Base-by-base conservation (phyloP, 2,888 invertebrate species). In the Bimastos eiseni region DNA sequence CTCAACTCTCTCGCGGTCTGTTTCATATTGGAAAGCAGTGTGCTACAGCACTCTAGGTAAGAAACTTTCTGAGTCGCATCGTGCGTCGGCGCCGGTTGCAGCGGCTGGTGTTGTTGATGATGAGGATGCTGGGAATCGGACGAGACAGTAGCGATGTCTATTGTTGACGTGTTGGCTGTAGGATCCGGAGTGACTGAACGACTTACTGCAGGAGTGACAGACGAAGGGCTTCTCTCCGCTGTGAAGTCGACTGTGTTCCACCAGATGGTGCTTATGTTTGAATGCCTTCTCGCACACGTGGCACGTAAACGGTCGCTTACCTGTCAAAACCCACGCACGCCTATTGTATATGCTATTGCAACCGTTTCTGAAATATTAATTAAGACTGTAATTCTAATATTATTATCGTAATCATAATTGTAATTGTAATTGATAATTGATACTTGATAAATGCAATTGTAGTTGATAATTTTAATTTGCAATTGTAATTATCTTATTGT, bases 161-260 rank as follows among this genome's bases (percentile, higher is more conserved):
- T 99, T 99, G 96, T 99, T 99, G 99, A 99, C 99, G 96, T 99
- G 99, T 95, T 99, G 99, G 95, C 98, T 98, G 96, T 98, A 99
- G 93, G 99, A 99, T 94, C 99, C 91, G 19, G 91, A 99, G 96
- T 99, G 99, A 92, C 98, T 98, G 96, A 99, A 99, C 94, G 99
- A 97, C 96, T 99, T 99, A 95, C 98, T 97, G 96, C 99, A 99
- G 96, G 99, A 99, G 95, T 97, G 97, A 96, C 99, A 99, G 96
- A 99, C 98, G 96, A 98, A 99, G 11, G 96, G 96, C 92, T 96
- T 96, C 93, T 96, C 96, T 6, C 99, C 99, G 93, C 98, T 98
- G 96, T 99, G 99, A 93, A 99, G 96, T 92, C 99, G 97, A 95
- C 98, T 98, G 96, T 99, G 99, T 96, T 99, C 99, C 91, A 99